These are phyloP conservation scores for Seriola dumerili DNA, from an alignment of 2,113 vertebrate genomes.

Conservation along the genomic window DNA sequence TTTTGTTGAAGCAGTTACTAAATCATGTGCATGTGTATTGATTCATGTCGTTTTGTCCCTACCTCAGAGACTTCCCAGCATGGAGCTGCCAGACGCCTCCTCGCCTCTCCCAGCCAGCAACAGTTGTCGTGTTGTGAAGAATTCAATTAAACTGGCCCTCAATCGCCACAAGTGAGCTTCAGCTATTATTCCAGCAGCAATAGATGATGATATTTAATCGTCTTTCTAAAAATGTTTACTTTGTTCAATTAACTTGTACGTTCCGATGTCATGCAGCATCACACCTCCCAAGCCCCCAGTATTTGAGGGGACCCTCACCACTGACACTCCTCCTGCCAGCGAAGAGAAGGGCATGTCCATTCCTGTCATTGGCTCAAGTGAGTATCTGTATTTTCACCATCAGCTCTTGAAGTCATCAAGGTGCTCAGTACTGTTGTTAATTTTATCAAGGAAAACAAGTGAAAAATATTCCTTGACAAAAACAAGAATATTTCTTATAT, in stretches of 20 bases:
- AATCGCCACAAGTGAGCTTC: constrained; percentile 88
- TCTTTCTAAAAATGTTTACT: not conserved
- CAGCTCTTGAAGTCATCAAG: not conserved
- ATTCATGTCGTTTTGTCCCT: constrained; percentile 5
- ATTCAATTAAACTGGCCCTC: constrained; percentile 97
- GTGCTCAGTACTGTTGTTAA: not conserved
- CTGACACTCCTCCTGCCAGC: constrained; percentile 68
- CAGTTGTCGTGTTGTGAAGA: constrained; percentile 92
- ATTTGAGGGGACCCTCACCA: constrained; percentile 70
- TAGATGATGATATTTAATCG: not conserved
- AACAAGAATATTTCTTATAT: no score
- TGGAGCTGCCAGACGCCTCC: constrained; percentile 96
- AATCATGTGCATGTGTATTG: not conserved
- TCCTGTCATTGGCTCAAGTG: constrained; percentile 90
- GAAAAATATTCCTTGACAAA: no score
- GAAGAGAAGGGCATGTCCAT: constrained; percentile 87
- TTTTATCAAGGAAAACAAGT: not conserved
- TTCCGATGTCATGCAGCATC: constrained; percentile 62
- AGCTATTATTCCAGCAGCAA: not conserved
- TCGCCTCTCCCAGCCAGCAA: constrained; percentile 94
- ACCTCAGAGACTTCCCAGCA: constrained; percentile 93
- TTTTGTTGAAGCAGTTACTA: not conserved
- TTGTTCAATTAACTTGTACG: not conserved
- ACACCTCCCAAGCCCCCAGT: constrained; percentile 81
- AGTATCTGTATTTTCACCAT: constrained; percentile 51